A percentile compares a stretch with the other conserved stretches of the same genome.
phyloP scores from a whole-genome alignment of 2,888 invertebrate genomes.

The Apamea monoglypha region DNA sequence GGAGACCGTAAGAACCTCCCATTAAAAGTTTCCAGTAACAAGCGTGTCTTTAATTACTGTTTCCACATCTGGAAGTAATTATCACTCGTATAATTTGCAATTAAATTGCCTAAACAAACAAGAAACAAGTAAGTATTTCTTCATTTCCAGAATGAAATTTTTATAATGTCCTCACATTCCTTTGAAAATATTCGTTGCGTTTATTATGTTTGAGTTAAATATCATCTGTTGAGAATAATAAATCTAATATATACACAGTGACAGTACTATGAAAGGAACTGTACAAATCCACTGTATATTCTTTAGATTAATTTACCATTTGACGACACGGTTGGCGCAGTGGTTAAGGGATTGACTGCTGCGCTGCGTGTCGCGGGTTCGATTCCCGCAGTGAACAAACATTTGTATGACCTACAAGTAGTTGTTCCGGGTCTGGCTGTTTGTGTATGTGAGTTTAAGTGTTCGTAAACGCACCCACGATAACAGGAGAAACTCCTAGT shows the following conservation, averaged over 20 bases:
- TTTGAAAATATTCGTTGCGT: neutral
- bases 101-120: neutral
- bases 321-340: too few species aligned
- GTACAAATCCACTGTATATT: neutral
- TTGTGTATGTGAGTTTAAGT: too few species aligned
- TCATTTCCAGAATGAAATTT: neutral
- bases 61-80: neutral
- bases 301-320: too few species aligned
- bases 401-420: too few species aligned
- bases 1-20: neutral
- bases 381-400: too few species aligned
- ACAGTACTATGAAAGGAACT: neutral
- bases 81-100: neutral
- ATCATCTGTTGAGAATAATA: neutral
- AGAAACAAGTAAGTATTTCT: neutral
- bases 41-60: conserved; percentile 4
- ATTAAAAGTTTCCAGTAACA: conserved; percentile 6
- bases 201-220: neutral
- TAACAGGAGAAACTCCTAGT: too few species aligned
- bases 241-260: neutral
- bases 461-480: too few species aligned
- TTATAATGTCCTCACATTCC: neutral
- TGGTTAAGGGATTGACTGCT: too few species aligned
- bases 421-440: too few species aligned
- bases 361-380: too few species aligned